Evolutionary conservation across 2,888 invertebrate genomes (phyloP).

Genomic region (Phorcus lineatus): DNA sequence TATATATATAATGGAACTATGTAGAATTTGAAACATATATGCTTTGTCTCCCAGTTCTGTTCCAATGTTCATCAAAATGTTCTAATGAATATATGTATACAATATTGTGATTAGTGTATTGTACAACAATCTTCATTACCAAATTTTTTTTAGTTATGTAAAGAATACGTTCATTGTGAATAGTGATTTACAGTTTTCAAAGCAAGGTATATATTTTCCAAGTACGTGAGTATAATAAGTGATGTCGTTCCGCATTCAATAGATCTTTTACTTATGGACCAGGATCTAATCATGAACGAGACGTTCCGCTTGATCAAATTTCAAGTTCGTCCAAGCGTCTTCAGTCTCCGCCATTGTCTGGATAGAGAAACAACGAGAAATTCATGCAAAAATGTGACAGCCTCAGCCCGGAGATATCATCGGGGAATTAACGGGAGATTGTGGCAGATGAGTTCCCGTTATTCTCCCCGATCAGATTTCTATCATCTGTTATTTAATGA

Average conservation of each 20-base stretch:
- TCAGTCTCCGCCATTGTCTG: neutral
- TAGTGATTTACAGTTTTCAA: neutral
- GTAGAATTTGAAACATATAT: too few relatives aligned
- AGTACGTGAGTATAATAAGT: neutral
- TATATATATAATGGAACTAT: too few relatives aligned
- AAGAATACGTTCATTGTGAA: neutral
- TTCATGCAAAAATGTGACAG: conserved; percentile 9
- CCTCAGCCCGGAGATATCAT: neutral
- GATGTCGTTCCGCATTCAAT: neutral
- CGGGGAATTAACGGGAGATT: neutral
- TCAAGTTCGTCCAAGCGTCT: neutral
- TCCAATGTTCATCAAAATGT: too few relatives aligned
- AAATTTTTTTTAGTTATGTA: neutral
- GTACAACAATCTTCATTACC: neutral
- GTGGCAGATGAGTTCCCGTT: neutral
- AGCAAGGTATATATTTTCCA: neutral
- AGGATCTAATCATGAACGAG: neutral
- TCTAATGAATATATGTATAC: too few relatives aligned
- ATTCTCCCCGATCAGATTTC: neutral
- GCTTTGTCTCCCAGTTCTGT: too few relatives aligned
- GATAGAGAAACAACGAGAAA: neutral
- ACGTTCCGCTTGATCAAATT: neutral
- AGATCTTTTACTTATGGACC: neutral
- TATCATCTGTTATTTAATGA: conserved; percentile 1
- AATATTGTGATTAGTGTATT: too few relatives aligned